These are phyloP conservation scores for Sinosuthora webbiana DNA, from an alignment of 2,113 vertebrate species.

Conservation along the genomic window DNA sequence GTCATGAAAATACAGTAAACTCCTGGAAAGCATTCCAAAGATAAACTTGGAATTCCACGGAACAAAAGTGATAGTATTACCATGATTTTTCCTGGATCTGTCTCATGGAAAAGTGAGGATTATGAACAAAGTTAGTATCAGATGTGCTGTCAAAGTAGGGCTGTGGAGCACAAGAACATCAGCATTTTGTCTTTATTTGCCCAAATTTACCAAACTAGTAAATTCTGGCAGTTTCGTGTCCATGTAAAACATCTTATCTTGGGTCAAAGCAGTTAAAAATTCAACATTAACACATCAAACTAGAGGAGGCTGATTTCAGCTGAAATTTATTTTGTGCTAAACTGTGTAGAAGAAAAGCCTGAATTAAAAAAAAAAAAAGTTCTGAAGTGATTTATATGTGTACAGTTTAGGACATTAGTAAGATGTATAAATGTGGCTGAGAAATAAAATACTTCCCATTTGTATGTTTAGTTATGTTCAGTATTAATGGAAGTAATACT, in stretches of 20 bases:
- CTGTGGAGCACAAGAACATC: neutral
- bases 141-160: neutral
- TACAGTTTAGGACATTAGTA: neutral
- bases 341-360: neutral
- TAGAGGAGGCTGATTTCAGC: neutral
- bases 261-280: neutral
- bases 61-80: conserved; percentile 33
- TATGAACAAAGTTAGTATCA: conserved; percentile 4
- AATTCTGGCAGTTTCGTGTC: neutral
- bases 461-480: neutral
- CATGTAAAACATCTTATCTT: neutral
- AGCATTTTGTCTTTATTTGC: neutral
- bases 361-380: neutral
- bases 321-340: neutral
- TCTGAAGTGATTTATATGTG: neutral
- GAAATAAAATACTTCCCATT: neutral
- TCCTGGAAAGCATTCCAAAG: conserved; percentile 5
- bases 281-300: neutral
- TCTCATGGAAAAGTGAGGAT: conserved; percentile 27
- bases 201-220: neutral
- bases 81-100: conserved; percentile 34
- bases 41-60: conserved; percentile 21
- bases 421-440: neutral
- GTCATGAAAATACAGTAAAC: neutral
- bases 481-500: neutral